Base-by-base conservation (phyloP, 2,797 vertebrate genomes). In the Protonibea diacanthus region DNA sequence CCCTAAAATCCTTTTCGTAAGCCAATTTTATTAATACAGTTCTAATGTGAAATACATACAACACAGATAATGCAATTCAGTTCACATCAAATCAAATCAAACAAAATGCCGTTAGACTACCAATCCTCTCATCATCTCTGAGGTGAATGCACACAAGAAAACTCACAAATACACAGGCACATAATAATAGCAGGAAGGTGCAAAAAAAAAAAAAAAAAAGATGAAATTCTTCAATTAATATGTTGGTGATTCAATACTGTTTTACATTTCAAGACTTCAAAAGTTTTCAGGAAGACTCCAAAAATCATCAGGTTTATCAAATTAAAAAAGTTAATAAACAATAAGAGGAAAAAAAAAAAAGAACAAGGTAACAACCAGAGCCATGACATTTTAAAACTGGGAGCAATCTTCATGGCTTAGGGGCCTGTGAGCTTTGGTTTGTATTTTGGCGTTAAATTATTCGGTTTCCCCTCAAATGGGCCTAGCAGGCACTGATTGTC, bases 391-490 rank as follows among this genome's bases (percentile, higher is more conserved):
- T 33, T 79, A 5, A 74, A 57, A 71, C 62, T 68, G 20, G 83
- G 13, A 4, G 86, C 84, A 2, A 23, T 2, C 56, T 33, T 0
- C 23, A 0, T 0, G 5, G 1, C 7, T 6, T 2, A 33, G 71
- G 56, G 33, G 66, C 89, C 84, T 70, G 78, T 74, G 95, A 96
- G 77, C 87, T 40, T 1, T 82, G 56, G 87, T 86, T 93, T 94
- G 77, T 94, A 90, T 1, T 29, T 45, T 1, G 95, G 94, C 38
- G 13, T 76, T 0, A 0, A 0, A 25, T 33, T 1, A 0, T 25
- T 0, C 0, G 90, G 78, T 84, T 96, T 96, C 20, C 92, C 94
- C 74, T 95, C 93, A 20, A 95, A 96, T 57, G 95, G 95, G 47
- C 95, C 93, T 0, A 95, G 95, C 44, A 94, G 58, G 23, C 95